Evolutionary conservation across 2,888 invertebrate species (phyloP), one percentile per base, ranked within the genome.

Genomic region (Theretra japonica): DNA sequence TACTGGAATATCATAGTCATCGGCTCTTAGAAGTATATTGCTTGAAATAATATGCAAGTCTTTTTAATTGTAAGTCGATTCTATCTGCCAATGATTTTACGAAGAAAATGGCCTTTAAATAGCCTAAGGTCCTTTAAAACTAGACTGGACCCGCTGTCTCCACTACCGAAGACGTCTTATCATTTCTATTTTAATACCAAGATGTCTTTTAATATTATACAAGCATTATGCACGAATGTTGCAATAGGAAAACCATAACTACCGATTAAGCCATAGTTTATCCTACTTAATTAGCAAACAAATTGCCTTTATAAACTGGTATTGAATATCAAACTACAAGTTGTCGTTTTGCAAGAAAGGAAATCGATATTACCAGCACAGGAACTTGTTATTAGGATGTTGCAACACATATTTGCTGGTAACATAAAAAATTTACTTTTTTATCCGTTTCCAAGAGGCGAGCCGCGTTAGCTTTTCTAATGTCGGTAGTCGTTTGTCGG

Each of bases 291-390:
- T 62, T 33, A 21, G 33, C 21, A 41, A 62, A 62, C 41, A 21
- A 23, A 48, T 48, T 48, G 23, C 41, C 8, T 28, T 59, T 28
- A 25, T 25, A 58, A 65, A 48, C 65, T 23, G 48, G 41, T 65
- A 65, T 65, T 23, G 25, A 65, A 65, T 65, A 65, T 65, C 48
- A 65, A 65, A 65, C 59, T 60, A 60, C 28, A 68, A 59, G 53
- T 50, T 68, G 70, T 58, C 25, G 76, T 84, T 79, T 82, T 77
- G 86, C 76, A 86, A 86, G 73, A 77, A 74, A 73, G 84, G 86
- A 86, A 84, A 78, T 75, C 71, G 73, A 76, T 73, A 57, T 68
- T 59, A 60, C 69, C 30, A 21, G 70, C 30, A 58, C 28, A 30
- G 71, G 68, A 72, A 72, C 60, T 19, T 28, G 70, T 72, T 74